These are phyloP conservation scores for Cettia cetti DNA, from an alignment of 2,113 vertebrate species.

Conservation along the genomic window DNA sequence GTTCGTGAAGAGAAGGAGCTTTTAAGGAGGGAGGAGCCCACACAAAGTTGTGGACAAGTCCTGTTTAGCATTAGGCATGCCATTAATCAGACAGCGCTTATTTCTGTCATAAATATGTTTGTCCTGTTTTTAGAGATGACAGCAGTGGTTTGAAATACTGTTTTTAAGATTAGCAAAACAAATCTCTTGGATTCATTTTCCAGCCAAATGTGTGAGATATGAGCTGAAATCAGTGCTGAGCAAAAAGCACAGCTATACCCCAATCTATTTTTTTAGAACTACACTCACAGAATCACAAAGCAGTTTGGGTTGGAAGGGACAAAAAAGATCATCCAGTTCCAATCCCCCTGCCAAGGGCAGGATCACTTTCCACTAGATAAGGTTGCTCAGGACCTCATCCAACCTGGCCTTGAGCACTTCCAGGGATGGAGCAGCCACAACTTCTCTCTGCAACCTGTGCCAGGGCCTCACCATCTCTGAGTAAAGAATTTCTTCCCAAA, in stretches of 20 bases:
- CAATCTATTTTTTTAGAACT: not conserved
- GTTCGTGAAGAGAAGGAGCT: not conserved
- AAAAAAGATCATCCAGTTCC: not conserved
- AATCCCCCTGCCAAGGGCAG: not conserved
- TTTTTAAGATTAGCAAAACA: constrained; percentile 31
- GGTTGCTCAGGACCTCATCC: not conserved
- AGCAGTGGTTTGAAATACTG: not conserved
- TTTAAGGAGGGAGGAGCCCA: not conserved
- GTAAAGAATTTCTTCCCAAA: not conserved
- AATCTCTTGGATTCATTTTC: constrained; percentile 31
- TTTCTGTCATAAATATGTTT: not conserved
- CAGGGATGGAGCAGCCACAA: not conserved
- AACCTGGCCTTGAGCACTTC: not conserved
- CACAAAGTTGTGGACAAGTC: not conserved
- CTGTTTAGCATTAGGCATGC: not conserved
- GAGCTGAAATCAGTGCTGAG: constrained; percentile 14
- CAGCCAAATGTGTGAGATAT: not conserved
- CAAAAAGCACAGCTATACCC: not conserved
- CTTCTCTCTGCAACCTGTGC: not conserved
- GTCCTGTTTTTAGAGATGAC: not conserved
- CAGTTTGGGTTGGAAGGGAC: not conserved
- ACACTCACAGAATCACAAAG: not conserved
- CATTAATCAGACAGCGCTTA: not conserved
- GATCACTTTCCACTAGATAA: not conserved
- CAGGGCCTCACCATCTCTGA: not conserved